Evolutionary conservation across 1,140 invertebrate species (phyloP).

Genomic region (Ooceraea biroi): DNA sequence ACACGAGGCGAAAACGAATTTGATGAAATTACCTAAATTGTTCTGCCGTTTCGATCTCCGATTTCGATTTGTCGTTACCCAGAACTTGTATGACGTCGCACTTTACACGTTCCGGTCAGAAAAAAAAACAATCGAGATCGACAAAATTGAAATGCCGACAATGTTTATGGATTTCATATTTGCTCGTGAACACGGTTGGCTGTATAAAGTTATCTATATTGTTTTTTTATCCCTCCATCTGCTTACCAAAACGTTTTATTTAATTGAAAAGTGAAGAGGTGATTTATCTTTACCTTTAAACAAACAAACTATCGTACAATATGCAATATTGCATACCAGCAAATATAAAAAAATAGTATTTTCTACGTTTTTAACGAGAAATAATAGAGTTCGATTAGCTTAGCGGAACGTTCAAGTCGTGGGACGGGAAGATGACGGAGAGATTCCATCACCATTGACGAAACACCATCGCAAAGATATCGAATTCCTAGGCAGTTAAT

Average conservation of each 20-base stretch:
- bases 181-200: too few relatives aligned
- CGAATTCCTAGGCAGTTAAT: slow-evolving; percentile 22
- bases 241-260: too few relatives aligned
- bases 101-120: neutral
- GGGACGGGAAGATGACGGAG: slow-evolving; percentile 8
- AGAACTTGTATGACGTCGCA: neutral
- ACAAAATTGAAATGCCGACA: too few relatives aligned
- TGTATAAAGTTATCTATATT: too few relatives aligned
- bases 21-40: slow-evolving; percentile 37
- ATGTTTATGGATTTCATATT: too few relatives aligned
- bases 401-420: neutral
- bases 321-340: too few relatives aligned
- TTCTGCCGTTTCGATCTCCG: slow-evolving; percentile 9
- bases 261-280: too few relatives aligned
- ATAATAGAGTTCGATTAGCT: neutral
- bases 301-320: too few relatives aligned
- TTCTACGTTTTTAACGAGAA: too few relatives aligned
- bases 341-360: too few relatives aligned
- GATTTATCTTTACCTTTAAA: too few relatives aligned
- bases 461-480: slow-evolving; percentile 13
- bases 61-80: slow-evolving; percentile 6
- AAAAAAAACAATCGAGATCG: neutral
- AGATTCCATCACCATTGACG: neutral
- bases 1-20: neutral
- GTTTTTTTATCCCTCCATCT: too few relatives aligned